Percentiles rank a stretch among this genome's conserved stretches.
Evolutionary conservation across 1,140 invertebrate genomes (phyloP).

Genomic region (Procambarus clarkii): DNA sequence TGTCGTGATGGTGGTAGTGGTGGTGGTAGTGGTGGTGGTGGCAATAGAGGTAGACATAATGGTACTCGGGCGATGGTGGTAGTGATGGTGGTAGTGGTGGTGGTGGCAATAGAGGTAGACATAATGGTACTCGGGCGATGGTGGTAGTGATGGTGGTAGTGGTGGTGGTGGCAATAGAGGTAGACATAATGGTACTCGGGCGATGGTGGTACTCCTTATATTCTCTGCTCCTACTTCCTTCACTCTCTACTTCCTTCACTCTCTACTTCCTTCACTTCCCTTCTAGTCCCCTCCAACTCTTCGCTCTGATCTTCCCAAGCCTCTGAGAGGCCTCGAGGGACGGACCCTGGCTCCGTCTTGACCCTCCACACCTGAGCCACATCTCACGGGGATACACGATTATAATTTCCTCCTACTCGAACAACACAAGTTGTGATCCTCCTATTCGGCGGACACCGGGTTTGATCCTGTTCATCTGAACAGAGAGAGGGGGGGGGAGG

Average conservation of each 20-base stretch:
- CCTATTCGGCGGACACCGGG: background rate
- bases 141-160: background rate
- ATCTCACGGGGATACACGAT: background rate
- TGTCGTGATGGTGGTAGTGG: background rate
- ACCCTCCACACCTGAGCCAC: background rate
- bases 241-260: background rate
- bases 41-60: background rate
- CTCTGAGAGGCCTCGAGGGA: too few species aligned
- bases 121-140: background rate
- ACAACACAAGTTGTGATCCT: background rate
- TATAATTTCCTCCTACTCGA: background rate
- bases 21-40: background rate
- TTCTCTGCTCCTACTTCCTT: background rate
- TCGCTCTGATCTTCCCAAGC: too few species aligned
- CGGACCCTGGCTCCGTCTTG: background rate
- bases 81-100: background rate
- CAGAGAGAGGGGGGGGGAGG: too few species aligned
- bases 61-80: background rate
- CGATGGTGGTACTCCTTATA: background rate
- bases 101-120: background rate
- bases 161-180: background rate
- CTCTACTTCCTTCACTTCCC: too few species aligned
- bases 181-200: background rate
- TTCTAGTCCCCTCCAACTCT: too few species aligned
- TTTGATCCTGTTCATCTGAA: background rate